Conservation (phyloP, 2,888 invertebrate species). For the Rhogogaster chlorosoma region DNA sequence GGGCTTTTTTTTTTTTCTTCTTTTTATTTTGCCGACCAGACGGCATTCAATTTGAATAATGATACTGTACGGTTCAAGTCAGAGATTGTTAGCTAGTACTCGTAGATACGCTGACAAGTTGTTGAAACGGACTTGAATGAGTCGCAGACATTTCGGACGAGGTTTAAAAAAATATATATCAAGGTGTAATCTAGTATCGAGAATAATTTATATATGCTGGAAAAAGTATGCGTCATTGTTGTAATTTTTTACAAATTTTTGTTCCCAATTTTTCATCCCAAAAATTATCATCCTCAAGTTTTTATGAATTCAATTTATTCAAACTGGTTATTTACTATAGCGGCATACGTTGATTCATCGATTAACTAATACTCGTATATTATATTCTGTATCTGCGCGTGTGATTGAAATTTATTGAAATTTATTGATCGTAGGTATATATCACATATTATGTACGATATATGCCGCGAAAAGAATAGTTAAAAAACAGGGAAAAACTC, state of each 20-base stretch:
- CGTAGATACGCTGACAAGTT: background rate
- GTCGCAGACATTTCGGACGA: background rate
- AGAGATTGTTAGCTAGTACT: background rate
- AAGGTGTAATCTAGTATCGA: background rate
- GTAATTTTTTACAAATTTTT: no score
- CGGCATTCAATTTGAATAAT: background rate
- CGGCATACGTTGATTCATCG: background rate
- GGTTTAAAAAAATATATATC: background rate
- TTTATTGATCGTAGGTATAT: background rate
- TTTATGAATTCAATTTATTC: background rate
- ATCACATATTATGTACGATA: background rate
- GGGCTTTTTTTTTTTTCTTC: background rate
- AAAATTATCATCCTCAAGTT: background rate
- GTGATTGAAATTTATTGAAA: background rate
- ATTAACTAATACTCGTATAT: background rate
- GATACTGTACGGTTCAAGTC: background rate
- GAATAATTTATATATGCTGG: no score
- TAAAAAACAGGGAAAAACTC: background rate
- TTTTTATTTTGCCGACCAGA: background rate
- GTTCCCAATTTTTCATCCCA: no score
- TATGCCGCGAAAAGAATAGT: background rate
- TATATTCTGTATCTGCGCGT: background rate
- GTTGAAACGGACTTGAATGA: background rate
- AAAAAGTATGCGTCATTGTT: background rate
- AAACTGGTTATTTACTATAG: background rate